These are phyloP conservation scores for Scaptomyza parva DNA, from an alignment of 2,888 invertebrate genomes.

Conservation along the genomic window DNA sequence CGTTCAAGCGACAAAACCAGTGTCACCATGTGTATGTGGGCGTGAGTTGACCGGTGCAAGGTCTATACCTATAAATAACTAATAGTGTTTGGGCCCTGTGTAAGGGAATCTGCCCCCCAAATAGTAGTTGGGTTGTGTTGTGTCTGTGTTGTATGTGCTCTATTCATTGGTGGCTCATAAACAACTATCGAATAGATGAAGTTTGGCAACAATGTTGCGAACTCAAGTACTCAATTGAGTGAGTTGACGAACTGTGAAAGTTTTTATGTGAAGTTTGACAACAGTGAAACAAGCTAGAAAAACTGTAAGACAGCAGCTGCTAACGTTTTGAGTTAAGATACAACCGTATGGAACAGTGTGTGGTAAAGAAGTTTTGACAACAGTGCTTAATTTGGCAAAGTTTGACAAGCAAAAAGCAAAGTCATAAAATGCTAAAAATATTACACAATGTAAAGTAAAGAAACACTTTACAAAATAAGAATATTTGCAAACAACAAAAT, in stretches of 20 bases:
- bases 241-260: neutral
- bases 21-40: conserved; percentile 9
- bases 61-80: conserved; percentile 67
- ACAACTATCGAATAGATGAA: conserved; percentile 35
- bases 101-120: conserved; percentile 18
- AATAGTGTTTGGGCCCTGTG: conserved; percentile 45
- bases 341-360: neutral
- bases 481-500: neutral
- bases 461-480: neutral
- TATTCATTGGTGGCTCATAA: conserved; percentile 50
- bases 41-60: conserved; percentile 29
- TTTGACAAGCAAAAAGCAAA: conserved; percentile 4
- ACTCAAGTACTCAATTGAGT: conserved; percentile 7
- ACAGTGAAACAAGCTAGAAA: neutral
- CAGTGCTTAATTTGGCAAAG: conserved; percentile 4
- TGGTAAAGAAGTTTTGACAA: conserved; percentile 1
- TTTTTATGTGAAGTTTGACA: conserved; percentile 8
- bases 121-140: conserved; percentile 1
- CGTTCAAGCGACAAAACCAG: conserved; percentile 61
- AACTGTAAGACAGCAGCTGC: conserved; percentile 7
- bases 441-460: neutral
- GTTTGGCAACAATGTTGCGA: conserved; percentile 23
- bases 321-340: neutral
- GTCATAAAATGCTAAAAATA: conserved; percentile 5
- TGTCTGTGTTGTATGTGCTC: neutral